Conservation (phyloP, 1,140 invertebrate genomes). For the Brachionus rubens region DNA sequence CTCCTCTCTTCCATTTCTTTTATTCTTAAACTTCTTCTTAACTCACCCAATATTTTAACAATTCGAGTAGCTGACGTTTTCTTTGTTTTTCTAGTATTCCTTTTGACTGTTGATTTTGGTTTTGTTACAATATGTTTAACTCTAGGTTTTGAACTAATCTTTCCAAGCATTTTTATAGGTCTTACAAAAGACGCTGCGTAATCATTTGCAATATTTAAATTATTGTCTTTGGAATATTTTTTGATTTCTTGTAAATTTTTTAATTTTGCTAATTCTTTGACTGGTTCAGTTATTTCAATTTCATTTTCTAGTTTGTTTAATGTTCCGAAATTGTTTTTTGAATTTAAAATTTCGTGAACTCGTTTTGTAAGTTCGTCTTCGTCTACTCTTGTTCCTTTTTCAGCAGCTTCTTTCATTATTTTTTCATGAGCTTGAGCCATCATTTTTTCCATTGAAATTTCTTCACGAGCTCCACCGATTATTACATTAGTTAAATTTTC, state of each 20-base stretch:
- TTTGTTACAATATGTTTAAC: background rate
- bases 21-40: background rate
- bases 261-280: background rate
- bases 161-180: background rate
- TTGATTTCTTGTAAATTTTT: constrained; percentile 25
- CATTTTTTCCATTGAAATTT: constrained; percentile 39
- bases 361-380: constrained; percentile 19
- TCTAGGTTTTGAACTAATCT: background rate
- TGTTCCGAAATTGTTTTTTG: background rate
- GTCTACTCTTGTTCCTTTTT: constrained; percentile 8
- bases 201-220: background rate
- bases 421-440: constrained; percentile 41
- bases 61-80: background rate
- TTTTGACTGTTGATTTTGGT: background rate
- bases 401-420: background rate
- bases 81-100: background rate
- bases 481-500: constrained; percentile 25
- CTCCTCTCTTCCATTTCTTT: constrained; percentile 13
- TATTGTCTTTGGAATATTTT: background rate
- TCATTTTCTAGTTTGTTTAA: background rate
- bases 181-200: background rate
- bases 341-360: constrained; percentile 31
- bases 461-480: constrained; percentile 14
- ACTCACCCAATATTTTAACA: too few species aligned
- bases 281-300: background rate